A percentile compares a stretch with the other conserved stretches of the same genome.
Evolutionary conservation across 2,888 invertebrate species (phyloP).

Genomic region (Catocala fraxini): DNA sequence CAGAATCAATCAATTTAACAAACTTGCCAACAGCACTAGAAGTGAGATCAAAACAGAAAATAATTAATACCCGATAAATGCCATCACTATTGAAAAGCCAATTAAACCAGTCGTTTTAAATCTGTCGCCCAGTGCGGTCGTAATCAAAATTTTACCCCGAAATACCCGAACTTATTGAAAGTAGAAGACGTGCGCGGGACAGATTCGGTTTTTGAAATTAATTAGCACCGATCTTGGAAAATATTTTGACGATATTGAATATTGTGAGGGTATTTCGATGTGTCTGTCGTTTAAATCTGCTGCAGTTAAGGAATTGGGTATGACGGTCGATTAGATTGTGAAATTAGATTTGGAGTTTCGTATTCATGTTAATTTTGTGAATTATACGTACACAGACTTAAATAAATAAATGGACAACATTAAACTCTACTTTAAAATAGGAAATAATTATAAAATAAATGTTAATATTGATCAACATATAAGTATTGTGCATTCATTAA

Average conservation of each 20-base stretch:
- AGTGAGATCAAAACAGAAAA: constrained; percentile 14
- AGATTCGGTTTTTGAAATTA: constrained; percentile 42
- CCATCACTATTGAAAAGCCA: constrained; percentile 47
- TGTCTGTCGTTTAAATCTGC: neutral
- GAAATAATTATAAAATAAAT: too few relatives aligned
- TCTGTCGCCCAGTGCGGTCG: constrained; percentile 45
- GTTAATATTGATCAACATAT: too few relatives aligned
- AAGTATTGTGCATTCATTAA: too few relatives aligned
- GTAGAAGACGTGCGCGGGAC: constrained; percentile 43
- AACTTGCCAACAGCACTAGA: constrained; percentile 1
- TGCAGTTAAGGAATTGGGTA: neutral
- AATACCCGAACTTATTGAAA: constrained; percentile 41
- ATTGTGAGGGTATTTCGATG: constrained; percentile 22
- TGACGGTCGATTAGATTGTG: neutral
- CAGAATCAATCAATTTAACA: neutral
- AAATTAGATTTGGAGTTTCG: neutral
- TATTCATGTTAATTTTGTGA: too few relatives aligned
- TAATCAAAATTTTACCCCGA: constrained; percentile 46
- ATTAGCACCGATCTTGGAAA: constrained; percentile 42
- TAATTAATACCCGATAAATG: constrained; percentile 40
- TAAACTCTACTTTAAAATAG: too few relatives aligned
- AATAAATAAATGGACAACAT: too few relatives aligned
- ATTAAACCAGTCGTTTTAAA: constrained; percentile 58
- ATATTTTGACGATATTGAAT: constrained; percentile 36
- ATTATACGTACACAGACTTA: too few relatives aligned